phyloP scores from a whole-genome alignment of 2,113 vertebrate genomes.

The Thalassarche chlororhynchos region DNA sequence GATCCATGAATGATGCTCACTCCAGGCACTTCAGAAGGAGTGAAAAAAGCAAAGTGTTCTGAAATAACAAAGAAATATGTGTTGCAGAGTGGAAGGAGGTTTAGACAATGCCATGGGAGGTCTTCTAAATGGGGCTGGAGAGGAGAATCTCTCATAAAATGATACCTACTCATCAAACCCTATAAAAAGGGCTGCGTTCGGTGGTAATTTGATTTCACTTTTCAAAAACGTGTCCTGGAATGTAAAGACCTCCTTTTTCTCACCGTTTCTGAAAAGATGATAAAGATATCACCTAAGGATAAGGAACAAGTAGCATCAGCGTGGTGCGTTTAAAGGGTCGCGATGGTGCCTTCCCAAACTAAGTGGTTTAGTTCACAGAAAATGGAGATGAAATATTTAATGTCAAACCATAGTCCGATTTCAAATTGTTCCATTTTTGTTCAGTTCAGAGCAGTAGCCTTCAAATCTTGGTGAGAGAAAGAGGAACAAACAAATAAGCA shows the following conservation, averaged over 20 bases:
- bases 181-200: conserved; percentile 37
- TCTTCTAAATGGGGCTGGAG: conserved; percentile 70
- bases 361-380: neutral
- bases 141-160: conserved; percentile 62
- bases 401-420: neutral
- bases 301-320: neutral
- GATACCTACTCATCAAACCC: conserved; percentile 70
- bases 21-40: conserved; percentile 92
- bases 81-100: conserved; percentile 84
- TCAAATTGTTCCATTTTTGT: neutral
- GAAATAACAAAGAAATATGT: conserved; percentile 96
- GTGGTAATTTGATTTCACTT: conserved; percentile 42
- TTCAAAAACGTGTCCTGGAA: conserved; percentile 36
- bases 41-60: conserved; percentile 83
- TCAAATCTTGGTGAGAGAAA: neutral
- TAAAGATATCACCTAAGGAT: conserved; percentile 5
- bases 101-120: conserved; percentile 85
- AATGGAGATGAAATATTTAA: conserved; percentile 20
- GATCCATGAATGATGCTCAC: conserved; percentile 99
- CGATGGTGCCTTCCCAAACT: neutral
- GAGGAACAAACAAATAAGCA: neutral
- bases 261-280: conserved; percentile 21
- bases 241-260: conserved; percentile 41
- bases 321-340: neutral
- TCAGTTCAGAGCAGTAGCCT: neutral